Conservation (phyloP, 37 sponge, comb jelly and placozoan genomes). For the Aphrocallistes beatrix region DNA sequence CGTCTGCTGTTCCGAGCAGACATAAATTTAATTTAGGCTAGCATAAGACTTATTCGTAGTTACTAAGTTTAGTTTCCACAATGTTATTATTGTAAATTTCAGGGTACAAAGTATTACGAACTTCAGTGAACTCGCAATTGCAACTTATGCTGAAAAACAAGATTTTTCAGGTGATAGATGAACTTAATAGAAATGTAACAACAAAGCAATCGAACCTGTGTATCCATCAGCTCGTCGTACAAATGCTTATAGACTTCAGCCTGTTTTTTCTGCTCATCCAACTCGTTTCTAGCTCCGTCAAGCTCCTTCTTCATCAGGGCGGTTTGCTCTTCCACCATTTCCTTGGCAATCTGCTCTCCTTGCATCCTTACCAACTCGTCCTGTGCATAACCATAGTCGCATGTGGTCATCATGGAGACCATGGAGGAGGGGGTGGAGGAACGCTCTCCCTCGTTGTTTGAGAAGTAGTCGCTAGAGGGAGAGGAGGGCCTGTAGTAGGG, state of each 20-base stretch:
- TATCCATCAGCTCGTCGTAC: neutral
- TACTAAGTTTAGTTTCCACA: too few species aligned
- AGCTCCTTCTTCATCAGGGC: neutral
- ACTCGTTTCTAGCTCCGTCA: neutral
- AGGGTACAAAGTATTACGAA: too few species aligned
- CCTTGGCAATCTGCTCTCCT: neutral
- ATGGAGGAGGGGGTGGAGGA: neutral
- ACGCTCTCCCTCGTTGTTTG: neutral
- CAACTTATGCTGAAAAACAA: too few species aligned
- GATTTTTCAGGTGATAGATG: too few species aligned
- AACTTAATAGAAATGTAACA: too few species aligned
- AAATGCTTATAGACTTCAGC: neutral
- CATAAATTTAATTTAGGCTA: too few species aligned
- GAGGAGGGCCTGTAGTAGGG: neutral
- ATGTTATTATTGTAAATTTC: too few species aligned
- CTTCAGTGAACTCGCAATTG: too few species aligned
- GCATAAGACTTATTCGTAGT: too few species aligned
- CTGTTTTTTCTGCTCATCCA: neutral
- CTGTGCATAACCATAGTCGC: neutral
- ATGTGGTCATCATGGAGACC: neutral
- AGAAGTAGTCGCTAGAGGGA: neutral
- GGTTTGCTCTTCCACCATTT: neutral
- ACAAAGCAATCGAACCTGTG: conserved; percentile 3
- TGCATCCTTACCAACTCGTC: neutral
- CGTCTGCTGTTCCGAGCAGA: too few species aligned